Conservation (phyloP, 2,113 vertebrate species). For the Potamarius usumacintae region DNA sequence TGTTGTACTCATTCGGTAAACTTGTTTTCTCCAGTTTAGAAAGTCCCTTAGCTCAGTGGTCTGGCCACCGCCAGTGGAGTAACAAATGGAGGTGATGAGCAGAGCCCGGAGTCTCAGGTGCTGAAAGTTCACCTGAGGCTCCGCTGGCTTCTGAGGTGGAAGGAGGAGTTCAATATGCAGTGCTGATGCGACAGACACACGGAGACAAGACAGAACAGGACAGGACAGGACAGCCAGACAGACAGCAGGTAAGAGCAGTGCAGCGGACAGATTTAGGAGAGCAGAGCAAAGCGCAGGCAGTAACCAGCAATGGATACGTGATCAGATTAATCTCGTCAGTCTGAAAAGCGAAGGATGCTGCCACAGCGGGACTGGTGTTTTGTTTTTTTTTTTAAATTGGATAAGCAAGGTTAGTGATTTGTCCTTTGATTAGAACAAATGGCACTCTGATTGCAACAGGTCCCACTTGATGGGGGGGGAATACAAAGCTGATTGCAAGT, state of each 20-base stretch:
- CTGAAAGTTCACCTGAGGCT: slow-evolving; percentile 58
- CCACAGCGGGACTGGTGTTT: background rate
- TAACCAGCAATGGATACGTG: slow-evolving; percentile 67
- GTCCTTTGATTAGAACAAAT: slow-evolving; percentile 52
- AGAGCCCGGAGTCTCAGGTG: slow-evolving; percentile 60
- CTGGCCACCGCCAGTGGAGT: slow-evolving; percentile 59
- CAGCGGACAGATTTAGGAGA: slow-evolving; percentile 33
- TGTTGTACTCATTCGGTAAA: background rate
- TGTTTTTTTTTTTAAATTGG: slow-evolving; percentile 12
- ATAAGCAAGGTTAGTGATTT: slow-evolving; percentile 65
- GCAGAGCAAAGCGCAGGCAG: slow-evolving; percentile 61
- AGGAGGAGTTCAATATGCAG: slow-evolving; percentile 59
- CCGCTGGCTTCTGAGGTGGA: slow-evolving; percentile 51
- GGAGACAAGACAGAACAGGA: background rate
- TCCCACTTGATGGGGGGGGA: slow-evolving; percentile 30
- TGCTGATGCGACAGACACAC: slow-evolving; percentile 47
- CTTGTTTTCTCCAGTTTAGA: background rate
- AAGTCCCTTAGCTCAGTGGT: slow-evolving; percentile 9
- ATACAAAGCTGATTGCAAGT: slow-evolving; percentile 44
- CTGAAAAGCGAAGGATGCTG: slow-evolving; percentile 21
- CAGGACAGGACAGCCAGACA: slow-evolving; percentile 22
- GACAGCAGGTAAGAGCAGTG: slow-evolving; percentile 40
- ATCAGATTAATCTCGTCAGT: slow-evolving; percentile 55
- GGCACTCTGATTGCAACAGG: slow-evolving; percentile 49
- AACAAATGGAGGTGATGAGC: slow-evolving; percentile 47